These are phyloP conservation scores for Gorsachius magnificus DNA, from an alignment of 2,797 vertebrate genomes.

Conservation along the genomic window DNA sequence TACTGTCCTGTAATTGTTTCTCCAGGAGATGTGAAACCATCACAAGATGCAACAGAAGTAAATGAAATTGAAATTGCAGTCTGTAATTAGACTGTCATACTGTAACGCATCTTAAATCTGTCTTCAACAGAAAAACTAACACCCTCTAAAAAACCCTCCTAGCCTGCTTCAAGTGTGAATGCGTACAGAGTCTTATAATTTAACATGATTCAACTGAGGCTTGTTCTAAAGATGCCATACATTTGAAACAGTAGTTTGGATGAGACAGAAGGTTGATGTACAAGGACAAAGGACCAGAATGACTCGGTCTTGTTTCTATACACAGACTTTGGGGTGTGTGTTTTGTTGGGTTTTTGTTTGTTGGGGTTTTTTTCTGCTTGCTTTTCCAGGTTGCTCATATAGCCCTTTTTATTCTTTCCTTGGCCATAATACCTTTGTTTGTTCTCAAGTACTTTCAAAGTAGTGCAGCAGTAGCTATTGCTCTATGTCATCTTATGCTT, in stretches of 20 bases:
- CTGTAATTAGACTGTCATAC: constrained; percentile 56
- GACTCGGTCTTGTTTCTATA: not conserved
- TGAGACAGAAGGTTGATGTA: not conserved
- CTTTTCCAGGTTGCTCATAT: not conserved
- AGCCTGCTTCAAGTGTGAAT: not conserved
- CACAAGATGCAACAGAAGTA: constrained; percentile 25
- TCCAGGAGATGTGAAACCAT: constrained; percentile 13
- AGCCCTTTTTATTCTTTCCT: not conserved
- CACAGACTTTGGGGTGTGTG: not conserved
- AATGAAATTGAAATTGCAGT: constrained; percentile 51
- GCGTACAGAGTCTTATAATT: not conserved
- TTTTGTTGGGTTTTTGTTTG: not conserved
- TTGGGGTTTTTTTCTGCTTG: not conserved
- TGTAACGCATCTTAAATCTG: constrained; percentile 34
- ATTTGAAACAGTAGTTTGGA: not conserved
- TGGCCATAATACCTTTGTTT: not conserved
- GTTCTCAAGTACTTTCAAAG: not conserved
- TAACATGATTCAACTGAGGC: not conserved
- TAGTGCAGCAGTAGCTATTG: not conserved
- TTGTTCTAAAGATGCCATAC: not conserved
- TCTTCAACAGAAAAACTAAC: constrained; percentile 6
- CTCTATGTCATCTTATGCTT: not conserved
- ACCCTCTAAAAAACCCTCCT: not conserved
- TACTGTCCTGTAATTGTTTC: constrained; percentile 54
- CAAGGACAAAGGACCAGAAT: not conserved